phyloP scores from a whole-genome alignment of 2,888 invertebrate species.

The Limnephilus rhombicus region DNA sequence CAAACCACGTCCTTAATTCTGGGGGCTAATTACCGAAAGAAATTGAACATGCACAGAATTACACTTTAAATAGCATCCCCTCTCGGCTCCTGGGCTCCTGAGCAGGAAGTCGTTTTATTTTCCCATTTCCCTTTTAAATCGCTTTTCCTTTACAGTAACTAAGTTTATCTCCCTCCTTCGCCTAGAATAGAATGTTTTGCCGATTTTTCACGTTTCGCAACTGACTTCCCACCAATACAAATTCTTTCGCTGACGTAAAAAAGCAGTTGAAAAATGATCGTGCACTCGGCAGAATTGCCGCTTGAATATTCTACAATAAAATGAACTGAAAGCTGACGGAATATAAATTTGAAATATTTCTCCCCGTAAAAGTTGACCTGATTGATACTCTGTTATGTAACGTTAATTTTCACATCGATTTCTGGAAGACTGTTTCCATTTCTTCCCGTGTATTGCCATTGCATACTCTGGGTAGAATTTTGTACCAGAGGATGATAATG shows the following conservation, averaged over 20 bases:
- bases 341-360: constrained; percentile 1
- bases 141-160: constrained; percentile 21
- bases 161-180: not conserved
- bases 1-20: not conserved
- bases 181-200: constrained; percentile 4
- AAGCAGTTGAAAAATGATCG: constrained; percentile 36
- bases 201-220: constrained; percentile 40
- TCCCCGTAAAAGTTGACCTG: not conserved
- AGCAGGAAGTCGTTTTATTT: constrained; percentile 2
- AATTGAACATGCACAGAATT: not conserved
- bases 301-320: constrained; percentile 16
- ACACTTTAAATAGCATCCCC: not conserved
- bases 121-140: constrained; percentile 25
- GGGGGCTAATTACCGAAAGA: not conserved
- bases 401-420: not conserved
- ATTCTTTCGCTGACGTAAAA: constrained; percentile 22
- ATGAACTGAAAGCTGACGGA: not conserved
- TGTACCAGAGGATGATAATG: no score
- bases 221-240: constrained; percentile 32
- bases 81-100: not conserved
- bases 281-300: not conserved
- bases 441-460: not conserved
- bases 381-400: not conserved
- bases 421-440: not conserved
- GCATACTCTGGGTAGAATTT: no score